Percentiles rank a stretch among this genome's conserved stretches.
Evolutionary conservation across 92 coral and sea anemone genomes (phyloP).

Genomic region (Meandrina meandrites): DNA sequence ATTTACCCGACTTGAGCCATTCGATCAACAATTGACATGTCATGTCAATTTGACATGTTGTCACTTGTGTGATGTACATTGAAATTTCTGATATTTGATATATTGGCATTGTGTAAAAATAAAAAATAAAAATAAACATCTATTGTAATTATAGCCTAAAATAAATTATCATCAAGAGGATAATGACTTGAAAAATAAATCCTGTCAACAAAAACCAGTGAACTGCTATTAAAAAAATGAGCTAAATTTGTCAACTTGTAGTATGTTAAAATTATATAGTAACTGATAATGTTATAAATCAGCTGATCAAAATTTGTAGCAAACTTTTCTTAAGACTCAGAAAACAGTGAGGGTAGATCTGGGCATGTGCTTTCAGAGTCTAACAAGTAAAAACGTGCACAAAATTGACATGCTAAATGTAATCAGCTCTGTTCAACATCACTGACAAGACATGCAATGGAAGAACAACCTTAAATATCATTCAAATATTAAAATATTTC

Average conservation of each 20-base stretch:
- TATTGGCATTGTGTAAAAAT: background rate
- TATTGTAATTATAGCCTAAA: background rate
- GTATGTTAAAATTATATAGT: background rate
- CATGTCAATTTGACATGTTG: no score
- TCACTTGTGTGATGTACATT: background rate
- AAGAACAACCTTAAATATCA: background rate
- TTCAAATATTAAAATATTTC: background rate
- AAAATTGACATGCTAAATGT: background rate
- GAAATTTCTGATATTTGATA: background rate
- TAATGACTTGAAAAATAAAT: no score
- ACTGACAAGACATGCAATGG: background rate
- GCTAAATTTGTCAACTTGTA: background rate
- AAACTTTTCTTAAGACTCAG: background rate
- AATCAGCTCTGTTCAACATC: background rate
- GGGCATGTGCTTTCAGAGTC: background rate
- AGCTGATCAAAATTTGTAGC: background rate
- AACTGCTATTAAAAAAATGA: background rate
- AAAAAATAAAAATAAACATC: background rate
- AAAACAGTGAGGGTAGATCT: background rate
- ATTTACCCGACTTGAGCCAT: background rate
- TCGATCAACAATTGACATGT: background rate
- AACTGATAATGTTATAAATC: background rate
- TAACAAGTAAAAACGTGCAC: background rate
- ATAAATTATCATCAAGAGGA: background rate
- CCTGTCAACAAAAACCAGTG: background rate